Conservation (phyloP, 2,888 invertebrate genomes). For the Tenthredo amoena region DNA sequence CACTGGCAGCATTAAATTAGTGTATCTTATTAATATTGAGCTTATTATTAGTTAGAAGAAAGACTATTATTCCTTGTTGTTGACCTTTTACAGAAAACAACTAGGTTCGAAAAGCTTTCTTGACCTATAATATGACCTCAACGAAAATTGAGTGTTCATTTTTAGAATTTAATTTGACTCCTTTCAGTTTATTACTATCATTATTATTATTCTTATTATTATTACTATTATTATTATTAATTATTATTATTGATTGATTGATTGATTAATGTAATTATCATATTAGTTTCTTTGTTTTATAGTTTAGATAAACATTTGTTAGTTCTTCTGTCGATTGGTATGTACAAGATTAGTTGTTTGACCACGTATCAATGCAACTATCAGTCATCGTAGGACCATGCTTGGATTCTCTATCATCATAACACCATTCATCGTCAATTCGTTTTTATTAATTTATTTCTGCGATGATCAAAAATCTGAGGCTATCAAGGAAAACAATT, state of each 20-base stretch:
- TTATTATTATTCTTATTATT: conserved; percentile 16
- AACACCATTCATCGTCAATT: conserved; percentile 50
- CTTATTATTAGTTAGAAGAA: conserved; percentile 9
- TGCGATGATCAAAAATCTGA: conserved; percentile 59
- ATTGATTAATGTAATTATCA: conserved; percentile 43
- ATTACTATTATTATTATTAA: conserved; percentile 41
- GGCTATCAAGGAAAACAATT: conserved; percentile 28
- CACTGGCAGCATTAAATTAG: conserved; percentile 22
- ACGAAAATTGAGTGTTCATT: conserved; percentile 41
- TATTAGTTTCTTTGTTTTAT: conserved; percentile 50
- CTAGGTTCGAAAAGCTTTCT: not conserved
- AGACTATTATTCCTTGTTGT: not conserved
- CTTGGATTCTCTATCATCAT: conserved; percentile 45
- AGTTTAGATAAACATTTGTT: conserved; percentile 48
- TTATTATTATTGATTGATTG: conserved; percentile 29
- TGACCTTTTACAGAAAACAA: conserved; percentile 14
- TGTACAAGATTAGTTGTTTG: conserved; percentile 35
- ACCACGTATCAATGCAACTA: conserved; percentile 8
- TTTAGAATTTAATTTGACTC: conserved; percentile 16
- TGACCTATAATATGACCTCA: not conserved
- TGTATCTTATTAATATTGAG: not conserved
- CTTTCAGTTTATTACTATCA: conserved; percentile 20
- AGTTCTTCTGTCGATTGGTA: conserved; percentile 46
- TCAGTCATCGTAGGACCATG: conserved; percentile 49
- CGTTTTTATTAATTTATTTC: conserved; percentile 38